A percentile compares a stretch with the other conserved stretches of the same genome.
Conservation (phyloP, 2,113 vertebrate genomes). For the Nothocercus nigrocapillus region DNA sequence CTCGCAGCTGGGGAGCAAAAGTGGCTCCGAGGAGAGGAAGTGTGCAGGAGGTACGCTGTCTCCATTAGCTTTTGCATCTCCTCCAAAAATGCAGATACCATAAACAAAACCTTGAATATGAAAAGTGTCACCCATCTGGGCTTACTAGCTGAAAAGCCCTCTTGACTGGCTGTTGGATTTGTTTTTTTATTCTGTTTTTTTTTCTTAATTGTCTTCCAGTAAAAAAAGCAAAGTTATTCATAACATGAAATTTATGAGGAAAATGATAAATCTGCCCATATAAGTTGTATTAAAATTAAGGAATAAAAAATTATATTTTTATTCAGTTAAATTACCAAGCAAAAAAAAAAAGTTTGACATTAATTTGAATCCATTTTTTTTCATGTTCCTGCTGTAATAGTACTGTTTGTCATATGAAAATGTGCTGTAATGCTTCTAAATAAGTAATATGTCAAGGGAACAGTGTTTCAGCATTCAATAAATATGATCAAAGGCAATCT, state of each 20-base stretch:
- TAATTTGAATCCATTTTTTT: background rate
- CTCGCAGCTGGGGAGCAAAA: background rate
- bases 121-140: background rate
- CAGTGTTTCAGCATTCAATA: background rate
- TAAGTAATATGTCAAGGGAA: background rate
- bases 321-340: constrained; percentile 4
- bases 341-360: background rate
- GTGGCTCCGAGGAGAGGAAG: background rate
- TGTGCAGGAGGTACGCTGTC: background rate
- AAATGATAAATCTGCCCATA: background rate
- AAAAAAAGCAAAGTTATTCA: background rate
- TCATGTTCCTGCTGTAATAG: background rate
- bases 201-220: background rate
- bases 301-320: background rate
- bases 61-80: background rate
- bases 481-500: constrained; percentile 9
- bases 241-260: background rate
- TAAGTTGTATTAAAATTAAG: background rate
- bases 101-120: background rate
- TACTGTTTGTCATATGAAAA: constrained; percentile 12
- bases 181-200: background rate
- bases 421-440: background rate
- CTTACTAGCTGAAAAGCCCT: background rate
- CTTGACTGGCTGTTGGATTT: background rate
- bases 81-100: background rate